Conservation (phyloP, 2,797 vertebrate genomes). For the Simalia tracyae region DNA sequence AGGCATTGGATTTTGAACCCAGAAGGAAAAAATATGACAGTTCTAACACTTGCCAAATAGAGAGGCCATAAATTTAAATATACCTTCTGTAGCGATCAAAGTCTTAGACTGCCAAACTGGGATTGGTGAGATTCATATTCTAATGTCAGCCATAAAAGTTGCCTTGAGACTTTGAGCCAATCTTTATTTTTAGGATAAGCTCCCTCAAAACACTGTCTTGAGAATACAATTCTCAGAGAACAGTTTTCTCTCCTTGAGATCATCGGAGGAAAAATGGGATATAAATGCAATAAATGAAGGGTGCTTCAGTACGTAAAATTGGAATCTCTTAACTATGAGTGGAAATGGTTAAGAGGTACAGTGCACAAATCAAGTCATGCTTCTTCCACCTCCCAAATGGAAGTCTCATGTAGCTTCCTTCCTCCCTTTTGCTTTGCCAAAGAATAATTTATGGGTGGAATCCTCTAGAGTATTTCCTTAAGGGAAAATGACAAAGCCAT, state of each 20-base stretch:
- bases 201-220: neutral
- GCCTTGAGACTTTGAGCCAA: neutral
- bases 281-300: neutral
- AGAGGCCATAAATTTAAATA: neutral
- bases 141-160: neutral
- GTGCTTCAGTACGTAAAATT: neutral
- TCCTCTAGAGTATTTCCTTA: conserved; percentile 66
- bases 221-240: neutral
- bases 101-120: neutral
- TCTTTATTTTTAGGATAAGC: neutral
- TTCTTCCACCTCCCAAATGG: conserved; percentile 41
- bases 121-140: neutral
- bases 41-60: neutral
- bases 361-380: conserved; percentile 30
- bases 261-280: neutral
- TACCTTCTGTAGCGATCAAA: neutral
- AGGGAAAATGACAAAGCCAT: conserved; percentile 60
- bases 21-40: neutral
- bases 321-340: neutral
- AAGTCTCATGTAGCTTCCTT: conserved; percentile 48
- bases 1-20: neutral
- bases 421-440: conserved; percentile 33
- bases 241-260: neutral
- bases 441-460: conserved; percentile 69
- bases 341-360: conserved; percentile 10